Base-by-base conservation (phyloP, 2,888 invertebrate genomes). In the Agrilus mali region DNA sequence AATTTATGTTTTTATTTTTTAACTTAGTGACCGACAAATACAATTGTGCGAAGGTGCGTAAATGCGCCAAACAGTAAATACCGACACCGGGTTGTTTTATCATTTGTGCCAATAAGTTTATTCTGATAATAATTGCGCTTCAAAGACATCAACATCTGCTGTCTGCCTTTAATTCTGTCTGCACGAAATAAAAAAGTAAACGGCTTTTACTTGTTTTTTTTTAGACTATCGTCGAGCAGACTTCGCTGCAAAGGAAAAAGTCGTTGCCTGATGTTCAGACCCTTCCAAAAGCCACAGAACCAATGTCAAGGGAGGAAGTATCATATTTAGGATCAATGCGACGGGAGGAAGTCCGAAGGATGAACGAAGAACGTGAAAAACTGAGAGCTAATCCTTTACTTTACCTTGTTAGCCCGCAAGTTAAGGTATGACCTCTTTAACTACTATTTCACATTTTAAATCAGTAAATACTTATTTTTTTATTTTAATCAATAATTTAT, bases 401-500 rank as follows among this genome's bases (percentile, higher is more conserved):
- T 60, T 94, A 93, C 71, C 77, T 96, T 69, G 84, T 90, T 80
- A 93, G 92, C 84, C 95, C 95, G 63, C 87, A 90, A 78, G 88
- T 95, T 59, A 90, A 92, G 87, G 94, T 94, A 71, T 72, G 73
- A 5, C 34, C 34, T 14, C 5, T 33, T 33, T 5, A n/a, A 14
- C 3, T 34, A 20, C 20, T 20, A 5, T 20, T 20, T 20, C 6
- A 20, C 5, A 20, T 6, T 3, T 20, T 20, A 20, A 20, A 20
- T 5, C 5, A 20, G n/a, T n/a, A n/a, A n/a, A 20, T 20, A 20
- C 3, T 20, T 20, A 20, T 6, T 20, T 20, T 20, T 7, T 20
- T 5, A 4, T 20, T 20, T 20, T 20, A 20, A n/a, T n/a, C n/a
- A n/a, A n/a, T n/a, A n/a, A n/a, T n/a, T n/a, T n/a, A n/a, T n/a